Evolutionary conservation across 1,140 invertebrate genomes (phyloP), one percentile per base, ranked within the genome.

Genomic region (Gerris buenoi): DNA sequence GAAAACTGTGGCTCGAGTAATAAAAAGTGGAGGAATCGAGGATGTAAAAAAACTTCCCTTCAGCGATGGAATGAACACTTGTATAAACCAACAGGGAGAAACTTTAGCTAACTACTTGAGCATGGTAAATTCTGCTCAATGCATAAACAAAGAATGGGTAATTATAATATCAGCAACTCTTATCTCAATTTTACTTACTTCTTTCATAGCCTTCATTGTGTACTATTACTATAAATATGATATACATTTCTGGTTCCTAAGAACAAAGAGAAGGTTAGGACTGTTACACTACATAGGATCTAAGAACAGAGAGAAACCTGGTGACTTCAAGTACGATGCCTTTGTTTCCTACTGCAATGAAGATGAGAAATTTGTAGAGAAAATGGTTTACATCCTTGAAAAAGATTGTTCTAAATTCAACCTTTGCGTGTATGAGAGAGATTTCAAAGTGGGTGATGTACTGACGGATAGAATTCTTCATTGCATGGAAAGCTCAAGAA

Each of bases 311-410:
- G 33, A 46, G 18, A 46, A 46, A 46, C 18, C 18, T 5, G 33
- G 18, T 18, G 58, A 22, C 22, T 84, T 80, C 65, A 76, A 77
- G 63, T 87, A 82, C 71, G 86, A 87, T 69, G 85, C 84, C 1
- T 87, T 86, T 71, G 80, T 87, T 2, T 85, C 83, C 0, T 87
- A 87, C 72, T 83, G 82, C 69, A 81, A 78, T 65, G 80, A 85
- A 69, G 85, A 87, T 69, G 76, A 81, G 67, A 76, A 81, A 46
- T 86, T 85, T 73, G 81, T 86, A 2, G 71, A 81, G 1, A 74
- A 80, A 23, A 76, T 87, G 70, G 77, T 85, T 25, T 73, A 75
- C 13, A 78, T 81, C 67, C 69, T 87, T 58, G 85, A 87, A 73
- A 76, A 79, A 1, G 71, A 76, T 26, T n/a, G n/a, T n/a, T n/a